Evolutionary conservation across 2,888 invertebrate species (phyloP), one percentile per base, ranked within the genome.

Genomic region (Frankliniella intonsa): DNA sequence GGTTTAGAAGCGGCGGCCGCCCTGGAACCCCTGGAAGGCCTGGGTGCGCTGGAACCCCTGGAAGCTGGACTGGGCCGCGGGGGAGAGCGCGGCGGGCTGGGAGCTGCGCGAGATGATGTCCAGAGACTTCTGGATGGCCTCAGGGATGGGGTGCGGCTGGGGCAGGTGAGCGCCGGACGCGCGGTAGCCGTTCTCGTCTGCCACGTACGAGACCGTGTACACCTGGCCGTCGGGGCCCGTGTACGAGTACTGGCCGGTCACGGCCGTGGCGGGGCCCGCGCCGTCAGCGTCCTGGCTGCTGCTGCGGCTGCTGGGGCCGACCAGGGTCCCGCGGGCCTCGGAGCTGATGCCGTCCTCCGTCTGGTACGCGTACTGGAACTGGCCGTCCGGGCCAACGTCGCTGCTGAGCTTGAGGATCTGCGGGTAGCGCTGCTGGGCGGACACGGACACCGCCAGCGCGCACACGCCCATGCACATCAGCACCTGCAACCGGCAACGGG

Each of bases 171-270:
- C 85, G 3, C 85, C 85, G 80, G 83, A 82, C 2, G 85, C 84
- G 14, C 84, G 83, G 85, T 84, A 85, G 51, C 85, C 85, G 81
- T 84, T 84, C 83, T 84, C 84, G 81, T 84, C 84, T 69, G 84
- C 84, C 1, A 83, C 84, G 83, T 84, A 84, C 69, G 82, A 83
- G 82, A 84, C 79, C 19, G 82, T 83, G 82, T 83, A 82, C 12
- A 55, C 79, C 51, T 82, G 80, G 50, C 84, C 84, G 79, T 84
- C 83, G 49, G 80, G 81, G 79, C 83, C 84, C n/a, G 83, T 83
- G 83, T 84, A 84, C 49, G 84, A 84, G 82, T 83, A 84, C 5
- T 65, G 65, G 65, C 65, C 65, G 65, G 65, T 65, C n/a, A 65
- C 65, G 65, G 65, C 65, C n/a, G 65, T 65, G 65, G 65, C 65